phyloP scores from a whole-genome alignment of 2,888 invertebrate species.

The Stegana nigrithorax region DNA sequence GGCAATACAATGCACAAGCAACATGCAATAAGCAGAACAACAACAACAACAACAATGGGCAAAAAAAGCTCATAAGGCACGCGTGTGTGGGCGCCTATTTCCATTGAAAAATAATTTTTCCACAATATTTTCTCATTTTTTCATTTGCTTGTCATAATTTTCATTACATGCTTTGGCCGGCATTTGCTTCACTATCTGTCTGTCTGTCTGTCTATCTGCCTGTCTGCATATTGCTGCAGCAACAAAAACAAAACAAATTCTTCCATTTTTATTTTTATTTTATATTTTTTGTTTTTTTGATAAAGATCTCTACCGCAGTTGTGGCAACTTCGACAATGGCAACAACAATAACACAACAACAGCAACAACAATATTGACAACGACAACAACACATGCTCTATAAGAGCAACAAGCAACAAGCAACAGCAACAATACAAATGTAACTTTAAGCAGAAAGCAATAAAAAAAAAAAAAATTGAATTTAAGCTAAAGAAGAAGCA shows the following conservation, averaged over 20 bases:
- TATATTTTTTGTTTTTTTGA: constrained; percentile 36
- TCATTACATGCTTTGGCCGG: constrained; percentile 56
- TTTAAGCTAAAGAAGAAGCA: background rate
- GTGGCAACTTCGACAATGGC: too few relatives aligned
- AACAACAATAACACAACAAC: too few relatives aligned
- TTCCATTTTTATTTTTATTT: constrained; percentile 28
- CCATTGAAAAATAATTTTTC: constrained; percentile 16
- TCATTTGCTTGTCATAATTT: constrained; percentile 56
- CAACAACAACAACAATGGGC: constrained; percentile 39
- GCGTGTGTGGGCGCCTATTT: constrained; percentile 14
- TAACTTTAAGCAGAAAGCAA: constrained; percentile 14
- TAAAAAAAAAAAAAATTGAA: background rate
- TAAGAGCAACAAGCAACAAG: constrained; percentile 25
- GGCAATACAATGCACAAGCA: too few relatives aligned
- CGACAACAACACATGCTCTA: background rate
- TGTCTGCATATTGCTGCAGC: background rate
- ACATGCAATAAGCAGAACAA: constrained; percentile 28
- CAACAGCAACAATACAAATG: constrained; percentile 5
- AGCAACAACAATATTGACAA: too few relatives aligned
- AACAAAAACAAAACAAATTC: constrained; percentile 22
- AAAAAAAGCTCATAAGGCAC: constrained; percentile 1
- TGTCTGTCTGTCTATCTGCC: too few relatives aligned
- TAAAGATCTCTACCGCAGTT: constrained; percentile 48
- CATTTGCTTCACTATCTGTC: too few relatives aligned
- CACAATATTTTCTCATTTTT: constrained; percentile 3